Evolutionary conservation across 1,140 invertebrate species (phyloP), one percentile per base, ranked within the genome.

Genomic region (Dendrolimus punctatus): DNA sequence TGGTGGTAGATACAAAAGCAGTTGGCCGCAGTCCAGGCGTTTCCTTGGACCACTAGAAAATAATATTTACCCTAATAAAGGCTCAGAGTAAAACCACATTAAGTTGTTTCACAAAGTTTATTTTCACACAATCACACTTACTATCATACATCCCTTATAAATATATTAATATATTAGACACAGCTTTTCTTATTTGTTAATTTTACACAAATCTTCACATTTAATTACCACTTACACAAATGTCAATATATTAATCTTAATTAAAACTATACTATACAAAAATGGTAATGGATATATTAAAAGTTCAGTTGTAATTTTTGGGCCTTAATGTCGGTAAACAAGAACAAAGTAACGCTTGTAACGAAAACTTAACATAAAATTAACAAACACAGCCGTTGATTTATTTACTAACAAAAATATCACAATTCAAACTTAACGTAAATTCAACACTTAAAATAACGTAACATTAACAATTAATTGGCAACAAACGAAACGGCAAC

Each of bases 311-410:
- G 43, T 57, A 42, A 40, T 50, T 63, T 49, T 46, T 55, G 57
- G 66, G 69, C 80, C 80, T 78, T 85, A 85, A 85, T 84, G 82
- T 68, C 79, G 79, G 82, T 62, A 63, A 80, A 79, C 61, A 76
- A 78, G 51, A 55, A 74, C 79, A 65, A 73, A 62, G 55, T 58
- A 55, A 71, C 70, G 64, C 73, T 78, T 74, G 76, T 82, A 85
- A 84, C 77, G 71, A 74, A 84, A 84, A 84, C 82, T 84, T 78
- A 85, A 85, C 77, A 80, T 82, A 84, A 85, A 85, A 83, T 71
- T 85, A 85, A 81, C 82, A 82, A 80, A 81, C 80, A 82, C 80
- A 85, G 82, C 82, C 82, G 77, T 76, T 23, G 1, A 50, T 68
- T 69, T 51, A 68, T 60, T 49, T 37, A 53, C 56, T 64, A 76